Evolutionary conservation across 2,113 vertebrate species (phyloP).

Genomic region (Psettodes erumei): DNA sequence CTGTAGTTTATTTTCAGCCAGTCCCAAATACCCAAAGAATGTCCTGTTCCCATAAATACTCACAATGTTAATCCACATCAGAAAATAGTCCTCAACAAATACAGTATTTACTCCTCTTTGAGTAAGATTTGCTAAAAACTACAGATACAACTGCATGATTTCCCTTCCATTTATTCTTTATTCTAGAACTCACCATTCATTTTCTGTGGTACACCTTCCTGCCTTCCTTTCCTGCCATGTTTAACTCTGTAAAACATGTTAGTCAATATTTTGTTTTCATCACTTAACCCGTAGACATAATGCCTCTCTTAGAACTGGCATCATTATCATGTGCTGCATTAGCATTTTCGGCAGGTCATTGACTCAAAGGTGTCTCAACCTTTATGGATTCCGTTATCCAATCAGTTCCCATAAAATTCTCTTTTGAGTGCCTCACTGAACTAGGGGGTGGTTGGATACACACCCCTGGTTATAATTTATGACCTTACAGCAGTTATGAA

Average conservation of each 20-base stretch:
- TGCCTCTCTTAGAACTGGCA: neutral
- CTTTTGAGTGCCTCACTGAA: conserved; percentile 34
- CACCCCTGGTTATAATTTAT: neutral
- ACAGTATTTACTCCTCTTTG: neutral
- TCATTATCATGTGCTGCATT: conserved; percentile 27
- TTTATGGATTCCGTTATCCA: conserved; percentile 35
- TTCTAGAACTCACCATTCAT: too few relatives aligned
- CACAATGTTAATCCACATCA: neutral
- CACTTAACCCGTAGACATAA: neutral
- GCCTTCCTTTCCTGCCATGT: too few relatives aligned
- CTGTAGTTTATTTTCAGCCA: neutral
- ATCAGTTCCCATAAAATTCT: conserved; percentile 36
- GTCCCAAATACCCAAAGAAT: neutral
- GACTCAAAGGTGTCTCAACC: conserved; percentile 32
- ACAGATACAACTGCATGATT: conserved; percentile 13
- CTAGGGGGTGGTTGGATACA: neutral
- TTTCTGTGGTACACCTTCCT: neutral
- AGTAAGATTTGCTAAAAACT: conserved; percentile 18
- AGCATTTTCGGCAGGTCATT: conserved; percentile 32
- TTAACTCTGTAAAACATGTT: neutral
- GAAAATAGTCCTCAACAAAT: conserved; percentile 5
- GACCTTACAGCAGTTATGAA: conserved; percentile 3
- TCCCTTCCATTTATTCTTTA: too few relatives aligned
- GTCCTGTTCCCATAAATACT: neutral
- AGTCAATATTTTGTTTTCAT: neutral